These are phyloP conservation scores for Pterophyllum scalare DNA, from an alignment of 2,113 vertebrate species.

Conservation along the genomic window DNA sequence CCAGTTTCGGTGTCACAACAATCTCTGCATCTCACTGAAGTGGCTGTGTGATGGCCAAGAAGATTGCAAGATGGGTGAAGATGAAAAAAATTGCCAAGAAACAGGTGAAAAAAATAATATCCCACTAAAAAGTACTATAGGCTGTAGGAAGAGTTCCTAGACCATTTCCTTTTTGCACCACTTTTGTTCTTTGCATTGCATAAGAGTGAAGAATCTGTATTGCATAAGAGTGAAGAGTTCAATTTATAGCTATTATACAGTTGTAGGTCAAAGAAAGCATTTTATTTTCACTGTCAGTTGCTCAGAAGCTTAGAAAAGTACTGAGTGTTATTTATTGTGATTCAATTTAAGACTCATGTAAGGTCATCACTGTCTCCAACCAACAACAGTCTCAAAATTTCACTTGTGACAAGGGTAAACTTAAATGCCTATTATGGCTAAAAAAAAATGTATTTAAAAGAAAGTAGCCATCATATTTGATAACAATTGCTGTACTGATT, in stretches of 20 bases:
- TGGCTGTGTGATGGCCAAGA: conserved; percentile 96
- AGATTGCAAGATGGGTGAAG: conserved; percentile 95
- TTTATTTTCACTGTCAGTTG: neutral
- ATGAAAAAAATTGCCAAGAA: conserved; percentile 92
- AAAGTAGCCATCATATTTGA: neutral
- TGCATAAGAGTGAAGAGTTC: neutral
- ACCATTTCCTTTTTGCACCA: neutral
- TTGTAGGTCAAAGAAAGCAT: neutral
- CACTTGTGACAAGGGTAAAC: neutral
- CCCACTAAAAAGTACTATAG: no score
- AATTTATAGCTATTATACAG: neutral
- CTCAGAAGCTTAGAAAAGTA: neutral
- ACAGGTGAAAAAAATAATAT: conserved; percentile 69
- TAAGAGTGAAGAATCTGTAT: neutral
- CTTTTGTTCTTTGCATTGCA: neutral
- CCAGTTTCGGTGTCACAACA: conserved; percentile 94
- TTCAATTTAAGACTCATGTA: neutral
- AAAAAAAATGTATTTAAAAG: neutral
- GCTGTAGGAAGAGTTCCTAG: neutral
- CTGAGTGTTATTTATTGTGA: neutral
- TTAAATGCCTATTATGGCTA: neutral
- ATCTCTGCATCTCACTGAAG: conserved; percentile 91
- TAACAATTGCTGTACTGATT: neutral
- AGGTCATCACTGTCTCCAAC: neutral
- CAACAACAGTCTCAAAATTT: neutral